phyloP scores from a whole-genome alignment of 2,797 vertebrate species.

The Pempheris klunzingeri region DNA sequence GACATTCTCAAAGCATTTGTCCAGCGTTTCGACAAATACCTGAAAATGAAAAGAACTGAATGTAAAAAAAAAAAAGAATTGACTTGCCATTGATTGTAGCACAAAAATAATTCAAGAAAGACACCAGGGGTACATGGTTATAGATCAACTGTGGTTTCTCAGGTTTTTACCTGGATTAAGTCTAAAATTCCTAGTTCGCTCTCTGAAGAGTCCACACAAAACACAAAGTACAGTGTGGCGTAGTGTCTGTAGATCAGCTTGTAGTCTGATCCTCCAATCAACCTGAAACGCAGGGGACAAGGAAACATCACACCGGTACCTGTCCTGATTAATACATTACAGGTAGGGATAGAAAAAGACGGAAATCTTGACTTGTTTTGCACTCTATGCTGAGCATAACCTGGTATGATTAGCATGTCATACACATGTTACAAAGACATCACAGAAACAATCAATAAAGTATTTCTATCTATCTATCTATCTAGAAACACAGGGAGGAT shows the following conservation, averaged over 20 bases:
- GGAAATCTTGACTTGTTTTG: not conserved
- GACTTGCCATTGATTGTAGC: not conserved
- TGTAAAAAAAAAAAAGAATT: not conserved
- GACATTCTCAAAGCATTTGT: conserved; percentile 99
- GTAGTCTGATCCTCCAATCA: conserved; percentile 98
- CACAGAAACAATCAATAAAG: no score
- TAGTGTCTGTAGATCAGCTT: conserved; percentile 99
- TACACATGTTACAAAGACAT: conserved; percentile 20
- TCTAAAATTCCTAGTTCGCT: conserved; percentile 99
- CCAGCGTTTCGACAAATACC: conserved; percentile 99
- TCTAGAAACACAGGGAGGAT: not conserved
- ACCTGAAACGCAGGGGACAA: conserved; percentile 73
- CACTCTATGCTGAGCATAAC: conserved; percentile 13
- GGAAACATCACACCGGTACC: conserved; percentile 8
- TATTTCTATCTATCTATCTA: no score
- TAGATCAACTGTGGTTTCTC: not conserved
- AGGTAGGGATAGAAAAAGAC: no score
- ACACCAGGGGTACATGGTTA: not conserved
- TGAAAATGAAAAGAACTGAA: conserved; percentile 61
- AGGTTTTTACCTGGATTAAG: conserved; percentile 93
- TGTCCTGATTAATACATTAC: not conserved
- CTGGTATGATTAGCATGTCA: not conserved
- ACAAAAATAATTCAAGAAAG: not conserved
- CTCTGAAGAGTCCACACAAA: conserved; percentile 98
- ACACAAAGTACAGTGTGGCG: conserved; percentile 98